Evolutionary conservation across 1,140 invertebrate genomes (phyloP).

Genomic region (Anastrepha obliqua): DNA sequence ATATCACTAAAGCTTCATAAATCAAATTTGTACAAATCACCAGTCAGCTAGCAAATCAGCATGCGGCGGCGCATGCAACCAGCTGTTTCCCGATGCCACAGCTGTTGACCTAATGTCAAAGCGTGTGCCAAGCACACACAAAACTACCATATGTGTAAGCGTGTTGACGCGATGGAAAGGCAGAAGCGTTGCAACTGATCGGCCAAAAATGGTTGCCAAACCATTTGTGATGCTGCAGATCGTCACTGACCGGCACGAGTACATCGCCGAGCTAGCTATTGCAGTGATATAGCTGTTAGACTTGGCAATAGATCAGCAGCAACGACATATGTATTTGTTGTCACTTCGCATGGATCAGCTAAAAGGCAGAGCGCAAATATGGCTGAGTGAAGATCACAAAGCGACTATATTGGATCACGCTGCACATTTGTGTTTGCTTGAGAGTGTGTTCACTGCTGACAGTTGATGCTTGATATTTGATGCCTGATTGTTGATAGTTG

Average conservation of each 20-base stretch:
- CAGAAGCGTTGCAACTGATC: not conserved
- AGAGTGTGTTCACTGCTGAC: not conserved
- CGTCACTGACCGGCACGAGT: not conserved
- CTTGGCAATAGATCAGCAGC: constrained; percentile 11
- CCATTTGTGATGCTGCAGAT: constrained; percentile 11
- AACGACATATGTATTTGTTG: not conserved
- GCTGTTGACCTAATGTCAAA: constrained; percentile 46
- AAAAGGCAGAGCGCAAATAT: not conserved
- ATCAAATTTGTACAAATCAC: constrained; percentile 48
- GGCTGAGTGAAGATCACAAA: constrained; percentile 10
- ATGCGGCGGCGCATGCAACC: not conserved
- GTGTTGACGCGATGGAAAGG: not conserved
- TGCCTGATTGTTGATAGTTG: not conserved
- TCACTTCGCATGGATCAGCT: constrained; percentile 30
- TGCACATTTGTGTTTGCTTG: not conserved
- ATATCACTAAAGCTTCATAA: constrained; percentile 50
- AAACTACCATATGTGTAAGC: not conserved
- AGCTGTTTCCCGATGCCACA: not conserved
- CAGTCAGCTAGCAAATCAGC: not conserved
- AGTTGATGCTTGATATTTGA: not conserved
- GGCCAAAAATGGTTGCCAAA: constrained; percentile 46
- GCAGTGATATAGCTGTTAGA: constrained; percentile 9
- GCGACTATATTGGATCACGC: not conserved
- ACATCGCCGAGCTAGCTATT: not conserved
- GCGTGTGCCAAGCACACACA: constrained; percentile 27